Conservation (phyloP, 1,140 invertebrate genomes). For the Dermatophagoides farinae region DNA sequence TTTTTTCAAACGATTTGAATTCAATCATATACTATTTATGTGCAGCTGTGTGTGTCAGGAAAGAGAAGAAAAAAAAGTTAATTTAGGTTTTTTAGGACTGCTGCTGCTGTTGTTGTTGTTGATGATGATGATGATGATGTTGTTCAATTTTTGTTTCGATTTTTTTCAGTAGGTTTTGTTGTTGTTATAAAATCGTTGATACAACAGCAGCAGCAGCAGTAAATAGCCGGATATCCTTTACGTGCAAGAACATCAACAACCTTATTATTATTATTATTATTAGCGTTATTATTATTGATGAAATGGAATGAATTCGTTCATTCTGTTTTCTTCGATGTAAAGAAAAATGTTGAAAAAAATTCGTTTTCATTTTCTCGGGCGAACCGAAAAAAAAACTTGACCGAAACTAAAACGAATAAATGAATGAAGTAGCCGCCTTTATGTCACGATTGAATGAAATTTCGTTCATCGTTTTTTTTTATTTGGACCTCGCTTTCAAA, state of each 20-base stretch:
- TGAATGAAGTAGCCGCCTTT: conserved; percentile 2
- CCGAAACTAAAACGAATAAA: neutral
- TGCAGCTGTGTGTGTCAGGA: too few relatives aligned
- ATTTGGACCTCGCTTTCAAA: too few relatives aligned
- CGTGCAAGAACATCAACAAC: neutral
- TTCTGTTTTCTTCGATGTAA: neutral
- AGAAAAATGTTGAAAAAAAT: neutral
- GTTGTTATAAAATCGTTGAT: neutral
- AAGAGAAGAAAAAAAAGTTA: neutral
- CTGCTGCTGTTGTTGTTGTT: too few relatives aligned
- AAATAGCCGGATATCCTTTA: conserved; percentile 10
- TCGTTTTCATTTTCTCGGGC: neutral
- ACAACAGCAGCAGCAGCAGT: neutral
- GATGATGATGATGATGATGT: neutral
- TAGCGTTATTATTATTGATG: neutral
- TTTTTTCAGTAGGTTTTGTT: neutral
- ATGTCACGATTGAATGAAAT: conserved; percentile 2
- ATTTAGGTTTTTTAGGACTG: neutral
- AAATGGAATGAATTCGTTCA: too few relatives aligned
- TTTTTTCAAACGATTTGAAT: too few relatives aligned
- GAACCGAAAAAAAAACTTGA: too few relatives aligned
- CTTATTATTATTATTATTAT: neutral
- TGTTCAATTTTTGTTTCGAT: neutral
- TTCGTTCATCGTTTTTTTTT: too few relatives aligned
- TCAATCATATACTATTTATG: too few relatives aligned